phyloP scores from a whole-genome alignment of 1,140 invertebrate genomes.

The Apis cerana region DNA sequence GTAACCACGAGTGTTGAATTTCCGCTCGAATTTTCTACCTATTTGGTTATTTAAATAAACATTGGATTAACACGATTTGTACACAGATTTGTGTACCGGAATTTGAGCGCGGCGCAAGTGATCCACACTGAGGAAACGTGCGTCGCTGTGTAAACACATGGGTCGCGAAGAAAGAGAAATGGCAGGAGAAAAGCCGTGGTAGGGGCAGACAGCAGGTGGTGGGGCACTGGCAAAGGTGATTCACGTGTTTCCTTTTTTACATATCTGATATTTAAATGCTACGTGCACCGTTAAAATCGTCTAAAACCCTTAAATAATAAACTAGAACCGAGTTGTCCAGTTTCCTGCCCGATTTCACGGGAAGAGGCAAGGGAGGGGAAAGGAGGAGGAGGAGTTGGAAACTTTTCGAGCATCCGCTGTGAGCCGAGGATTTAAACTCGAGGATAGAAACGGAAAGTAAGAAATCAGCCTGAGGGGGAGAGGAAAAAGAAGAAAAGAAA shows the following conservation, averaged over 20 bases:
- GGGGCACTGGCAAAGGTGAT: slow-evolving; percentile 18
- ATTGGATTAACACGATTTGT: not conserved
- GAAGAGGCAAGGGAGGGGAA: not conserved
- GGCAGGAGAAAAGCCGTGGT: slow-evolving; percentile 12
- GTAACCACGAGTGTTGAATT: not conserved
- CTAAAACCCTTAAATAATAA: not conserved
- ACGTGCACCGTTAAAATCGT: slow-evolving; percentile 21
- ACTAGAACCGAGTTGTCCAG: not conserved
- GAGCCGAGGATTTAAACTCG: not conserved
- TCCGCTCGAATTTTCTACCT: not conserved
- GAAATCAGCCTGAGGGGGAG: not conserved
- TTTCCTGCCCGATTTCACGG: not conserved
- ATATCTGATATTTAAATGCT: slow-evolving; percentile 8
- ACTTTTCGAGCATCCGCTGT: not conserved
- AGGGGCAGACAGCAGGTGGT: not conserved
- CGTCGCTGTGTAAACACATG: slow-evolving; percentile 6
- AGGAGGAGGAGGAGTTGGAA: not conserved
- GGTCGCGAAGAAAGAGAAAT: slow-evolving; percentile 39
- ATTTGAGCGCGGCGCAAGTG: not conserved
- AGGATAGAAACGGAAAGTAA: slow-evolving; percentile 1
- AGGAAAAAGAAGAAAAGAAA: not conserved
- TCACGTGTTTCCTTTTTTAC: slow-evolving; percentile 26
- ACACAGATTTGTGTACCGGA: too few relatives aligned
- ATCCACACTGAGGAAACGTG: slow-evolving; percentile 18
- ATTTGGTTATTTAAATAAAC: too few relatives aligned